Conservation (phyloP, 2,888 invertebrate species). For the Rotaria macrura region DNA sequence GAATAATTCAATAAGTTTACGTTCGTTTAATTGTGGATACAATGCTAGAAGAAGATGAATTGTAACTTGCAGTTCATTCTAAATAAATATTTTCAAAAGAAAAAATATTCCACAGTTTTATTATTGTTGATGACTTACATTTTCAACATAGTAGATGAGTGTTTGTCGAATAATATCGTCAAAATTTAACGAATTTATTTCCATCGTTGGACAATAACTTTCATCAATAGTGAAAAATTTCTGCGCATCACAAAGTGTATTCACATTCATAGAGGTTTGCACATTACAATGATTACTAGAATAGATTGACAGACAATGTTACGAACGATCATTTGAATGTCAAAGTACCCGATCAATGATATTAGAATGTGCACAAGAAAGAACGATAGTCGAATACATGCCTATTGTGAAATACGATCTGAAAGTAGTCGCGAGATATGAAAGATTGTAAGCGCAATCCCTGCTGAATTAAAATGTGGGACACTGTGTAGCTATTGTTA, state of each 20-base stretch:
- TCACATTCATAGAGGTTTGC: neutral
- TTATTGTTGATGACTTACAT: neutral
- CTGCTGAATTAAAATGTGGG: no score
- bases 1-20: neutral
- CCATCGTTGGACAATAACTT: neutral
- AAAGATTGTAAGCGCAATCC: no score
- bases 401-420: no score
- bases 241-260: no score
- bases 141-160: neutral
- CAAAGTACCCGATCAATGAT: no score
- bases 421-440: no score
- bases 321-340: no score
- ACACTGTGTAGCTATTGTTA: no score
- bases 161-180: neutral
- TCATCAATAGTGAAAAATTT: neutral
- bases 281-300: neutral
- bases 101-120: neutral
- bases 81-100: neutral
- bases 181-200: neutral
- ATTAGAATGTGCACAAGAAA: no score
- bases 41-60: neutral
- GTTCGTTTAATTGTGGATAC: neutral
- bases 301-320: no score
- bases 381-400: no score
- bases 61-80: slow-evolving; percentile 5